Base-by-base conservation (phyloP, 2,113 vertebrate species). In the Syrmaticus mikado region DNA sequence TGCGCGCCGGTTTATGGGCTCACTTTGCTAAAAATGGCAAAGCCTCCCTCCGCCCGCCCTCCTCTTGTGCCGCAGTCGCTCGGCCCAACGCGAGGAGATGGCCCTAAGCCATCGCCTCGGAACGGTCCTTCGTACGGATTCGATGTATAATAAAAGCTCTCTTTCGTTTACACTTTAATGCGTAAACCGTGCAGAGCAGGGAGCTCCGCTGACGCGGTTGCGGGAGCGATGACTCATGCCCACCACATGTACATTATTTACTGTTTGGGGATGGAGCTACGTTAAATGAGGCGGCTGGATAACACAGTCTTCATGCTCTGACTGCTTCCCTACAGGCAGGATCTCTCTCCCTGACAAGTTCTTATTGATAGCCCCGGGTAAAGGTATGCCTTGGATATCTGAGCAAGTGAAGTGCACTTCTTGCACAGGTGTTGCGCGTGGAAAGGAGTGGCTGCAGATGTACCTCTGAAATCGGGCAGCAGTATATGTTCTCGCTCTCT, bases 211-310 rank as follows among this genome's bases (percentile, higher is more conserved):
- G 90, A 40, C 57, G 1, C 79, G 30, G 43, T 16, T 75, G 72
- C 57, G 24, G 43, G 82, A 85, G 79, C 20, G 75, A 88, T 92
- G 94, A 90, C 90, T 97, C 93, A 94, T 83, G 85, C 67, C 66
- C 79, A 74, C 85, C 76, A 58, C 80, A 92, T 77, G 87, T 78
- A 58, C 48, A 1, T 88, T 94, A 87, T 94, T 94, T 91, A 95
- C 91, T 75, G 81, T 90, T 86, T 91, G 91, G 46, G 46, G 61
- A 91, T 68, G 45, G 46, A 90, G 45, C 65, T 32, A 2, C n/a
- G n/a, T 48, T 91, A 87, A 94, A 93, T 82, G 61, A 84, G 87
- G 43, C 61, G 43, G 57, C 52, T 58, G 32, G 82, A 90, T 91
- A 96, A 86, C 73, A 70, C 87, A 85, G 75, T 52, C 68, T 57